These are phyloP conservation scores for Leptodactylus fuscus DNA, from an alignment of 2,113 vertebrate species.

Conservation along the genomic window DNA sequence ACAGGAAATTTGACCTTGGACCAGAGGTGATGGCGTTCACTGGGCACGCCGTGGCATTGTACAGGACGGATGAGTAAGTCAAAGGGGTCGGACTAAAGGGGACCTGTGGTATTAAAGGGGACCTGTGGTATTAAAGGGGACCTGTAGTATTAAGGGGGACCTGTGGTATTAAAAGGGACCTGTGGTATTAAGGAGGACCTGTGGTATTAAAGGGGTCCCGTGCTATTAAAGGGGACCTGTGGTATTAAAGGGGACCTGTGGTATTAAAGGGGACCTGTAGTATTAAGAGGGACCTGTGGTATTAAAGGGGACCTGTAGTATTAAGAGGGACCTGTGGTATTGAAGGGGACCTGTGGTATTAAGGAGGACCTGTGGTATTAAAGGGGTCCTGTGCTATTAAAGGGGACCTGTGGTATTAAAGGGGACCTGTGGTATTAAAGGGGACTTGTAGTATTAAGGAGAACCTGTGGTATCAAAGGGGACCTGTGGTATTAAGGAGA, in stretches of 20 bases:
- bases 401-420: too few species aligned
- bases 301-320: too few species aligned
- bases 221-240: too few species aligned
- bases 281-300: not conserved
- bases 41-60: constrained; percentile 89
- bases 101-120: not conserved
- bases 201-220: not conserved
- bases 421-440: not conserved
- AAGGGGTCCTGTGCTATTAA: too few species aligned
- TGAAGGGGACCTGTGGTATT: too few species aligned
- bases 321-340: too few species aligned
- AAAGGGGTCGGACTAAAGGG: not conserved
- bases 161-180: not conserved
- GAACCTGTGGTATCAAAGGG: too few species aligned
- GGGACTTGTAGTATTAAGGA: too few species aligned
- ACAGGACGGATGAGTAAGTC: constrained; percentile 91
- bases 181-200: not conserved
- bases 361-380: not conserved
- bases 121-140: not conserved
- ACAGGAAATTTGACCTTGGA: constrained; percentile 90
- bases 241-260: too few species aligned
- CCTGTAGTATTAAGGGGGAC: too few species aligned
- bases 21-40: constrained; percentile 92
- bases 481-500: too few species aligned
- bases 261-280: too few species aligned